phyloP scores from a whole-genome alignment of 2,113 vertebrate species.

The Mionectes macconnelli region DNA sequence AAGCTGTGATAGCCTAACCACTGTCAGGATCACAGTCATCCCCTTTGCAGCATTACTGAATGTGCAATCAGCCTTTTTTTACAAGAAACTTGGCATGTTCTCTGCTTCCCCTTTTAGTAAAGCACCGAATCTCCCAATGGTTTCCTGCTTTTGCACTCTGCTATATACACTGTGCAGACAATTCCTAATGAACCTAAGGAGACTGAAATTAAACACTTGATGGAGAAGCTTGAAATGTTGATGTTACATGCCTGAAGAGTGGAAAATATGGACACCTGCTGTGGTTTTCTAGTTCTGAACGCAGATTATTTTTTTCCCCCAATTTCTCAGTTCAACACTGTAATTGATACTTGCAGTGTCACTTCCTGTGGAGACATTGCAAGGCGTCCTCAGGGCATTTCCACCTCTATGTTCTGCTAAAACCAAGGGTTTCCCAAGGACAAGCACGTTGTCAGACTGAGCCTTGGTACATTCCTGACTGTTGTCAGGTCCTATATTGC shows the following conservation, averaged over 20 bases:
- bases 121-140: not conserved
- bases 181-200: not conserved
- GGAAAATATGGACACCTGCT: conserved; percentile 7
- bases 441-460: not conserved
- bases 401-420: not conserved
- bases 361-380: not conserved
- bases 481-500: not conserved
- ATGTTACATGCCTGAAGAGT: not conserved
- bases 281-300: not conserved
- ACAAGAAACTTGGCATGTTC: not conserved
- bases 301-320: not conserved
- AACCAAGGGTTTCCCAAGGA: not conserved
- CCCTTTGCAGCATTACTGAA: not conserved
- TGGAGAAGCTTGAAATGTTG: not conserved
- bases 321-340: not conserved
- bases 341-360: not conserved
- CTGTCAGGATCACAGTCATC: fast-evolving
- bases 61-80: not conserved
- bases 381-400: not conserved
- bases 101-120: conserved; percentile 2
- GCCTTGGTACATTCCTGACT: not conserved
- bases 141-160: conserved; percentile 25
- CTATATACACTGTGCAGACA: not conserved
- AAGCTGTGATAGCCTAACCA: not conserved
- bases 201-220: not conserved